A percentile compares a stretch with the other conserved stretches of the same genome.
phyloP scores from a whole-genome alignment of 2,797 vertebrate species.

The Sebastes hubbsi region DNA sequence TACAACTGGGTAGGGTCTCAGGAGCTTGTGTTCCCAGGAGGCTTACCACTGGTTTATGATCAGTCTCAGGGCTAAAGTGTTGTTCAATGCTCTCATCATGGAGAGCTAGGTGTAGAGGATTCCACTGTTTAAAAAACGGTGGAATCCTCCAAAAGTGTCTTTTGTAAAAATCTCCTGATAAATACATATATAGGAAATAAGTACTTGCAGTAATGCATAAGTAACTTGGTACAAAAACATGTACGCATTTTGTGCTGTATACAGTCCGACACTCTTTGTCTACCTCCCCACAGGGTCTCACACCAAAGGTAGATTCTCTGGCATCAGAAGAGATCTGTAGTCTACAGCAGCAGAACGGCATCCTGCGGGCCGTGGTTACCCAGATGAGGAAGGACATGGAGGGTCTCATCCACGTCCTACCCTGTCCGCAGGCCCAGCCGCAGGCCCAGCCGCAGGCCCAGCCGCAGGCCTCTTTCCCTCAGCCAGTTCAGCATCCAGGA shows the following conservation, averaged over 20 bases:
- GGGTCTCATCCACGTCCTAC: conserved; percentile 59
- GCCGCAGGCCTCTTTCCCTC: background rate
- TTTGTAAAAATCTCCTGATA: background rate
- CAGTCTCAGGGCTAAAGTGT: background rate
- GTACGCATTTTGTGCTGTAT: background rate
- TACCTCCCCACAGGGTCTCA: conserved; percentile 27
- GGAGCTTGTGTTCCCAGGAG: background rate
- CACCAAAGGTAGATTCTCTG: conserved; percentile 33
- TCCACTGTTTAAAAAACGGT: background rate
- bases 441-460: no score
- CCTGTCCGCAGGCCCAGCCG: background rate
- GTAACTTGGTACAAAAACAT: background rate
- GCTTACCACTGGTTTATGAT: background rate
- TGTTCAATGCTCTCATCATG: background rate
- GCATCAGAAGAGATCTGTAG: conserved; percentile 77
- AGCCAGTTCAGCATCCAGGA: background rate
- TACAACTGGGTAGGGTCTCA: no score
- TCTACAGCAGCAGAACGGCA: conserved; percentile 87
- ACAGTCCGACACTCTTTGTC: background rate
- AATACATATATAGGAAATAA: no score
- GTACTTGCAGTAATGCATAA: background rate
- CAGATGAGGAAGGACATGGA: conserved; percentile 95
- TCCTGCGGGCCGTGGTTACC: conserved; percentile 80
- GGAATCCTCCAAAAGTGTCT: background rate
- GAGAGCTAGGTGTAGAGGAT: background rate